Conservation (phyloP, 2,113 vertebrate genomes). For the Silurus meridionalis region DNA sequence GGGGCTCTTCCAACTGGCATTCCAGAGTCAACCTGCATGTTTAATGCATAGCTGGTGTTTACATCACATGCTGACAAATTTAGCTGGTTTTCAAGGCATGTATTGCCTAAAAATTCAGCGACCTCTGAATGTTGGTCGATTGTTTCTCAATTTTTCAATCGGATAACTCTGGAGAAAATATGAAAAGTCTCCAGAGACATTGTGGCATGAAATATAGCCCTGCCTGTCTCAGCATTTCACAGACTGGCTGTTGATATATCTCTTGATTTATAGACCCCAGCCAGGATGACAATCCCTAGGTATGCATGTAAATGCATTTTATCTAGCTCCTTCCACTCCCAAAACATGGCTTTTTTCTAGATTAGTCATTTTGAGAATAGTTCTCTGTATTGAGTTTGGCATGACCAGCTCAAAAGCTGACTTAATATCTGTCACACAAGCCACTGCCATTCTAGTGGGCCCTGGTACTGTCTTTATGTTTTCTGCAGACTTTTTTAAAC, state of each 20-base stretch:
- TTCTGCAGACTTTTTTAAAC: neutral
- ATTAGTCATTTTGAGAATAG: neutral
- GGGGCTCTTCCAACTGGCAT: no score
- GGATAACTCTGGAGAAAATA: no score
- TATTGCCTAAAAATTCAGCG: neutral
- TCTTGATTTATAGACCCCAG: neutral
- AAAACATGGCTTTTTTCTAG: conserved; percentile 13
- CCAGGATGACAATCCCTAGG: neutral
- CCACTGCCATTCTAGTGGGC: neutral
- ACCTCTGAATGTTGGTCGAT: neutral
- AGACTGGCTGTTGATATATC: neutral
- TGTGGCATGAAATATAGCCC: no score
- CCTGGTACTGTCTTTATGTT: neutral
- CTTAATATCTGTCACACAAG: neutral
- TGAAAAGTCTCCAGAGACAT: no score
- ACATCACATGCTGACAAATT: no score
- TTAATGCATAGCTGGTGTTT: neutral
- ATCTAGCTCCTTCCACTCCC: neutral
- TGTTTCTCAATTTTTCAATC: no score
- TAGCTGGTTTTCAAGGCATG: no score
- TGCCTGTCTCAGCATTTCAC: neutral
- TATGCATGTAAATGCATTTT: neutral
- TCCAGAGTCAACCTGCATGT: no score
- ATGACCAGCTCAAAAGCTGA: conserved; percentile 9
- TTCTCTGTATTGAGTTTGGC: conserved; percentile 2